Evolutionary conservation across 1,140 invertebrate genomes (phyloP).

Genomic region (Acromyrmex charruanus): DNA sequence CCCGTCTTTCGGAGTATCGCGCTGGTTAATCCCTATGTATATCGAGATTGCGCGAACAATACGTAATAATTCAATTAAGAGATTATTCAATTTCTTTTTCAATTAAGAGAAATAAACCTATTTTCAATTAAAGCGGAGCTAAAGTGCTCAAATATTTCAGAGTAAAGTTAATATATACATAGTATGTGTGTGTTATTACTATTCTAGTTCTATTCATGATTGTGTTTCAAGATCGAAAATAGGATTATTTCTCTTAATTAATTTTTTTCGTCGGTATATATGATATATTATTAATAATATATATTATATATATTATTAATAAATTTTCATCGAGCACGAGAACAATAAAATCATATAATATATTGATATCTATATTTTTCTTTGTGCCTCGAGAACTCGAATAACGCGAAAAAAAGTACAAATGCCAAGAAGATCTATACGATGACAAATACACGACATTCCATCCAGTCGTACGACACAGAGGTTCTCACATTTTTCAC

Average conservation of each 20-base stretch:
- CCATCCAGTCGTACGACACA: background rate
- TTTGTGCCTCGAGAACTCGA: background rate
- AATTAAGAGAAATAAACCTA: too few relatives aligned
- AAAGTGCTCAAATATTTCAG: too few relatives aligned
- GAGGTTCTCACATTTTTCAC: slow-evolving; percentile 25
- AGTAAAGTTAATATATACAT: too few relatives aligned
- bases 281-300: background rate
- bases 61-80: too few relatives aligned
- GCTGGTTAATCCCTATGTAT: background rate
- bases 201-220: too few relatives aligned
- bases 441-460: background rate
- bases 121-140: too few relatives aligned
- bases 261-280: too few relatives aligned
- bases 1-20: background rate
- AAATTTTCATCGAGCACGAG: background rate
- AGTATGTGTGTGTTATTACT: too few relatives aligned
- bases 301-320: background rate
- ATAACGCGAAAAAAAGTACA: background rate
- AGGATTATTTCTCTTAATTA: too few relatives aligned
- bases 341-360: slow-evolving; percentile 8
- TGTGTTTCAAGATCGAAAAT: too few relatives aligned
- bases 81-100: too few relatives aligned
- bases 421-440: background rate
- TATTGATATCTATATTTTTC: background rate
- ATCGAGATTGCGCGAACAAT: background rate